phyloP scores from a whole-genome alignment of 1,140 invertebrate species.

The Pseudomyrmex gracilis region DNA sequence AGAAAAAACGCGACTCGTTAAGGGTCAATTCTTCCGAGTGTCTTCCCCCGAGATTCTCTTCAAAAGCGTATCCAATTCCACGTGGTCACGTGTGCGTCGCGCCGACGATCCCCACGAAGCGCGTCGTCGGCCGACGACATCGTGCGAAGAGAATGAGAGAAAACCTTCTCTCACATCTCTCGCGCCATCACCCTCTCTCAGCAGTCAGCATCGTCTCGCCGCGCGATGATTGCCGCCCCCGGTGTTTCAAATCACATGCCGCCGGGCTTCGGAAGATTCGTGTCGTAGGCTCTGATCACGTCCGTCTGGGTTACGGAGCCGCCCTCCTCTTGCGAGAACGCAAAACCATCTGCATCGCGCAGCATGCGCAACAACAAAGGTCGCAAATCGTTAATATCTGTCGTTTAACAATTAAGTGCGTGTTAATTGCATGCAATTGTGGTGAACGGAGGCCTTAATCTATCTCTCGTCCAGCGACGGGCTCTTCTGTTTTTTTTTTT shows the following conservation, averaged over 20 bases:
- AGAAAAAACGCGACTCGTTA: not conserved
- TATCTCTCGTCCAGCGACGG: not conserved
- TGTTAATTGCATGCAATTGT: slow-evolving; percentile 11
- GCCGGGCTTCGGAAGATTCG: slow-evolving; percentile 93
- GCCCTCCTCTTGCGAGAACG: slow-evolving; percentile 99
- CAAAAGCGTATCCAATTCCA: not conserved
- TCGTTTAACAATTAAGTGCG: slow-evolving; percentile 9
- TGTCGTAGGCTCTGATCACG: slow-evolving; percentile 97
- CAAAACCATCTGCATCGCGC: slow-evolving; percentile 94
- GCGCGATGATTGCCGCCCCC: not conserved
- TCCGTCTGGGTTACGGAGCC: slow-evolving; percentile 96
- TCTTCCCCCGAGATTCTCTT: no score
- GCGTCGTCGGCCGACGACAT: slow-evolving; percentile 16
- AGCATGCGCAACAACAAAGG: slow-evolving; percentile 74
- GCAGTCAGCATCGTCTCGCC: slow-evolving; percentile 19
- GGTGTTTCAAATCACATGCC: slow-evolving; percentile 87
- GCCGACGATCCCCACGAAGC: not conserved
- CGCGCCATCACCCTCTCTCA: not conserved
- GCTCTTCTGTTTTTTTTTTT: not conserved
- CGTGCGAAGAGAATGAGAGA: not conserved
- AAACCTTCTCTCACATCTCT: not conserved
- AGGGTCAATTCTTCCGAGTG: slow-evolving; percentile 3
- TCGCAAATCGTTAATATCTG: slow-evolving; percentile 67
- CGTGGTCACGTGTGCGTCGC: not conserved
- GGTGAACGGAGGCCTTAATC: not conserved